These are phyloP conservation scores for Delichon dasypus DNA, from an alignment of 2,797 vertebrate species.

Conservation along the genomic window DNA sequence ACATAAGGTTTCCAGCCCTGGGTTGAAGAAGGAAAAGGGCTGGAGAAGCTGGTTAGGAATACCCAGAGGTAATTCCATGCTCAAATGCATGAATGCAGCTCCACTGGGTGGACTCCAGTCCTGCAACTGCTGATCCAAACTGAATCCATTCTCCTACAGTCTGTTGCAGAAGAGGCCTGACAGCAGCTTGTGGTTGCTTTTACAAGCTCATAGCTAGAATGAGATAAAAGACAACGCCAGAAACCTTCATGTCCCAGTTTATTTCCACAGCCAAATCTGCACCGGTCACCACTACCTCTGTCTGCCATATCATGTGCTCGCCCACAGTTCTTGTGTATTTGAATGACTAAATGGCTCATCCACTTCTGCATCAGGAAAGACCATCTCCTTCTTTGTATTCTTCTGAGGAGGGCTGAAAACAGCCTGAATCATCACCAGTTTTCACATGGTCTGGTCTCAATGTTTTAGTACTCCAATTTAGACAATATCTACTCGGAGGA, in stretches of 20 bases:
- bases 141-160: not conserved
- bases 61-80: not conserved
- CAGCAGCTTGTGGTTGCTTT: not conserved
- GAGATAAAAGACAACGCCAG: not conserved
- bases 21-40: not conserved
- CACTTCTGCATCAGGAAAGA: not conserved
- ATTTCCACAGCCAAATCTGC: not conserved
- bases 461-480: slow-evolving; percentile 32
- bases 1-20: not conserved
- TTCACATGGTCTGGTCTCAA: not conserved
- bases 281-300: not conserved
- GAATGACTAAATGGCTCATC: not conserved
- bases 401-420: not conserved
- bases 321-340: not conserved
- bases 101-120: not conserved
- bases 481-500: slow-evolving; percentile 33
- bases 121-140: not conserved
- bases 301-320: not conserved
- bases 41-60: not conserved
- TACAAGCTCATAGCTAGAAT: not conserved
- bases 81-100: not conserved
- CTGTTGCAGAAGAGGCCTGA: not conserved
- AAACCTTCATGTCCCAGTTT: not conserved
- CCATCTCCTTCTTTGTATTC: not conserved
- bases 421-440: slow-evolving; percentile 22